Evolutionary conservation across 2,888 invertebrate genomes (phyloP), one percentile per base, ranked within the genome.

Genomic region (Caenorhabditis becei): DNA sequence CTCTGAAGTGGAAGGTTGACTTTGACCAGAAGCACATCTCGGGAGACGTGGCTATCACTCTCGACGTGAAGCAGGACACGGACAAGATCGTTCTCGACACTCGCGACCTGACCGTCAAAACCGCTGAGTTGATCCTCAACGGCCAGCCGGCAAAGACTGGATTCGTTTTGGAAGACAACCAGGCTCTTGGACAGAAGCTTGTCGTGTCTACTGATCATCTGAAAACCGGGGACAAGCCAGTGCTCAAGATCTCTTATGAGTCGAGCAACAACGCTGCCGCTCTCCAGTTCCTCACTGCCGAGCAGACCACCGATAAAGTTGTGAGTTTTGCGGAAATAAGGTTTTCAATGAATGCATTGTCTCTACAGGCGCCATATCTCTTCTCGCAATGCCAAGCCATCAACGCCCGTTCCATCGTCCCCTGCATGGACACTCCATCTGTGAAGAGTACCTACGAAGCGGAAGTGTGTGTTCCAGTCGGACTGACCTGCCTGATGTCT

Each of bases 371-470:
- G 0, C 96, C 97, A 0, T 97, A 95, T 90, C 92, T 97, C 49
- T 93, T 92, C 87, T 92, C 92, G 71, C 93, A 93, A 87, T 92
- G 92, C 84, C 86, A 93, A 56, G 95, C 96, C 1, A 96, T 96
- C 85, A 95, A 96, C 92, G 95, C 96, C 0, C 94, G 97, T 54
- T 95, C 96, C 1, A 94, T 97, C 85, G 87, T 96, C 1, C 97
- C 97, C 0, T 96, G 96, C 90, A 96, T 97, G 92, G 97, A 97
- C 92, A 95, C 96, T 0, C 96, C 97, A 0, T 94, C 94, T 0
- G 95, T 96, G 0, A 97, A 97, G 92, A 94, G 94, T 85, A 94
- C 95, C 0, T 97, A 96, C 91, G 93, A 94, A 65, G 95, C 95
- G 5, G 93, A 91, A 85, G 92, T 97, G 65, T 93, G 94, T 0